phyloP scores from a whole-genome alignment of 2,888 invertebrate species.

The Drosophila emarginata region DNA sequence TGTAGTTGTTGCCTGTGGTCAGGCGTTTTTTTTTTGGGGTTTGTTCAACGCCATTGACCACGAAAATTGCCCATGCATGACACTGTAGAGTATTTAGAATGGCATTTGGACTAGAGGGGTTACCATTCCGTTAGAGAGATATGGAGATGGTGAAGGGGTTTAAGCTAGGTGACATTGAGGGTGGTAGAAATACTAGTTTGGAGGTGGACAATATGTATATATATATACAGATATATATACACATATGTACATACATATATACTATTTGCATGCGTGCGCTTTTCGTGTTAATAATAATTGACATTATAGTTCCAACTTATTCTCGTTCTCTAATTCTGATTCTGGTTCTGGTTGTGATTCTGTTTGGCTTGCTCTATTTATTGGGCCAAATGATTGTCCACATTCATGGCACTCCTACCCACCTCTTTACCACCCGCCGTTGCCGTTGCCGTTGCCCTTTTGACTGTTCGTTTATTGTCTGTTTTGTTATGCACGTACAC shows the following conservation, averaged over 20 bases:
- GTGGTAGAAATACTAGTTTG: no score
- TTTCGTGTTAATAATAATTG: conserved; percentile 67
- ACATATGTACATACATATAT: neutral
- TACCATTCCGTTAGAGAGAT: neutral
- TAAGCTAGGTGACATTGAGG: neutral
- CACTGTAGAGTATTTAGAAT: conserved; percentile 17
- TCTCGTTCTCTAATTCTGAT: conserved; percentile 20
- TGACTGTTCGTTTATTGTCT: conserved; percentile 19
- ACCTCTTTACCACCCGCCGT: neutral
- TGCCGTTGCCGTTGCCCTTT: neutral
- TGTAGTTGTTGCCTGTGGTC: conserved; percentile 22
- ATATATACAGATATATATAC: no score
- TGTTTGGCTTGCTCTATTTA: conserved; percentile 12
- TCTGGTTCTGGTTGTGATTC: conserved; percentile 13
- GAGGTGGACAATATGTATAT: no score
- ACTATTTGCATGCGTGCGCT: conserved; percentile 43
- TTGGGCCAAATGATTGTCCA: conserved; percentile 4
- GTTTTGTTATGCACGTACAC: conserved; percentile 38
- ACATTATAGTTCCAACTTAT: conserved; percentile 51
- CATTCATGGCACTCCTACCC: neutral
- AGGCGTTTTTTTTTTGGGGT: conserved; percentile 6
- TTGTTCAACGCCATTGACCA: conserved; percentile 62
- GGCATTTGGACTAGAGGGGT: neutral
- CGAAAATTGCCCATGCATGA: conserved; percentile 56
- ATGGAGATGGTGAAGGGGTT: neutral